Evolutionary conservation across 2,113 vertebrate species (phyloP).

Genomic region (Aegithalos caudatus): DNA sequence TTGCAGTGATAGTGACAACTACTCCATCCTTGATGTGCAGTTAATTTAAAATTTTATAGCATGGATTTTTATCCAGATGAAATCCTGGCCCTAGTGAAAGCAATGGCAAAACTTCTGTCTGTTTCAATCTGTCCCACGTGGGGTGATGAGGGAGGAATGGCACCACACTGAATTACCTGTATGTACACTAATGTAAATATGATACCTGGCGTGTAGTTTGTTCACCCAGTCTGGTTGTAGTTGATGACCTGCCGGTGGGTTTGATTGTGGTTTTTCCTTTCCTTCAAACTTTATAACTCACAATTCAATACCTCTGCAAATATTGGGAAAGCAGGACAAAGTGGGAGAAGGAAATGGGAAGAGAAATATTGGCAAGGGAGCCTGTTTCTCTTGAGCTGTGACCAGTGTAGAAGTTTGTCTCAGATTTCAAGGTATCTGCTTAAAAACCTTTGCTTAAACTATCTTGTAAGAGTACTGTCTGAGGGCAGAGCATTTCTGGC

Average conservation of each 20-base stretch:
- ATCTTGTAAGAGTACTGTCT: neutral
- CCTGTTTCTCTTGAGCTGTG: neutral
- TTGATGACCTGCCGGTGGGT: conserved; percentile 8
- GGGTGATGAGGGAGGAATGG: neutral
- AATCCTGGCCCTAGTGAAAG: conserved; percentile 8
- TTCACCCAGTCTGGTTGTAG: neutral
- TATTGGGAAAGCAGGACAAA: neutral
- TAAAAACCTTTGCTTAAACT: neutral
- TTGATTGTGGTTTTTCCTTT: conserved; percentile 49
- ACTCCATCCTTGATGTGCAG: neutral
- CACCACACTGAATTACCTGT: conserved; percentile 34
- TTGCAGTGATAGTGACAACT: conserved; percentile 4
- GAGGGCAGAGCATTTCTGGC: neutral
- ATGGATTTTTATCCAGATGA: neutral
- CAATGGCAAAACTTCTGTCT: neutral
- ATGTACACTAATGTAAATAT: neutral
- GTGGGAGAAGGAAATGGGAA: conserved; percentile 1
- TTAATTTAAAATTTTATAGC: conserved; percentile 1
- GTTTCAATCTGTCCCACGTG: neutral
- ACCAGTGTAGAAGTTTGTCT: neutral
- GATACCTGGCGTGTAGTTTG: conserved; percentile 19
- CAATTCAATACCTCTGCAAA: neutral
- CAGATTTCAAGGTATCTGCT: neutral
- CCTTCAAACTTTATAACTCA: conserved; percentile 50
- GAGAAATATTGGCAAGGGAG: neutral